These are phyloP conservation scores for Anthrax anthrax DNA, from an alignment of 2,888 invertebrate genomes.

Conservation along the genomic window DNA sequence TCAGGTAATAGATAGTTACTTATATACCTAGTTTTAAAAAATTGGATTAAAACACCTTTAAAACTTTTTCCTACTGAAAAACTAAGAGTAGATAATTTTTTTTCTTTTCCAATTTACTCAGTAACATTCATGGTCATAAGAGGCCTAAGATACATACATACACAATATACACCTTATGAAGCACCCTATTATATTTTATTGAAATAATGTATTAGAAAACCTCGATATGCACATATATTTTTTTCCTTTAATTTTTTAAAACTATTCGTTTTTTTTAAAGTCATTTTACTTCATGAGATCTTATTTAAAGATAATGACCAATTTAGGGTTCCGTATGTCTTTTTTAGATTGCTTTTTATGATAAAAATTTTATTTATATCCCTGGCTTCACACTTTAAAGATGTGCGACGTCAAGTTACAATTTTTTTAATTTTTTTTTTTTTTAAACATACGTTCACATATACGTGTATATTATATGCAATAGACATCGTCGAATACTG, in stretches of 20 bases:
- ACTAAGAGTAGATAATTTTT: too few species aligned
- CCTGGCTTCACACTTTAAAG: conserved; percentile 5
- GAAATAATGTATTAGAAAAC: neutral
- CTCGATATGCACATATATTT: neutral
- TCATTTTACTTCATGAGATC: conserved; percentile 1
- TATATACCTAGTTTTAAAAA: too few species aligned
- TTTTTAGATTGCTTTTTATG: conserved; percentile 14
- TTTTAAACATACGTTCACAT: neutral
- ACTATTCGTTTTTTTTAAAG: neutral
- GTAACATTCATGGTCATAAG: too few species aligned
- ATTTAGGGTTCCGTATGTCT: conserved; percentile 17
- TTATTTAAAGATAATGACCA: conserved; percentile 14
- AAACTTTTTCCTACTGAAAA: too few species aligned
- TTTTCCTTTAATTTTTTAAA: neutral
- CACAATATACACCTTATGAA: too few species aligned
- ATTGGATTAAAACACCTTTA: too few species aligned
- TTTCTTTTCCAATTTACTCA: too few species aligned
- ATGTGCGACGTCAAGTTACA: neutral
- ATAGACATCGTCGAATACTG: neutral
- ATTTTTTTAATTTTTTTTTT: neutral
- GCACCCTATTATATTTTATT: neutral
- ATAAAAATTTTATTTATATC: conserved; percentile 14
- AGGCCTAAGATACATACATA: too few species aligned
- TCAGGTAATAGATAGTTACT: too few species aligned
- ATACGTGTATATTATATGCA: neutral